These are phyloP conservation scores for Prunella fulvescens DNA, from an alignment of 2,113 vertebrate species.

Conservation along the genomic window DNA sequence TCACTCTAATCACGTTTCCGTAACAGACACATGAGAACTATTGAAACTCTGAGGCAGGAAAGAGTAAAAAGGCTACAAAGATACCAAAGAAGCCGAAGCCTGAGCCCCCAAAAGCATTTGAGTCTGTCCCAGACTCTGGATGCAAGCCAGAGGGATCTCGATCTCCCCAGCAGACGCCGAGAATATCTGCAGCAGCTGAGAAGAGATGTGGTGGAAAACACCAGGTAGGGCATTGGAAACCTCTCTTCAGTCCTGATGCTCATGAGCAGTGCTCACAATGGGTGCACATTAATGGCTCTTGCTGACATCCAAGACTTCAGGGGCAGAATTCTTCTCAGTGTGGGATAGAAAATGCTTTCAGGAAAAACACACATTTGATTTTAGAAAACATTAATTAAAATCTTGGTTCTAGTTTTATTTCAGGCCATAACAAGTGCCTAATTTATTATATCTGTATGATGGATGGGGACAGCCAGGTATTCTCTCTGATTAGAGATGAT, in stretches of 20 bases:
- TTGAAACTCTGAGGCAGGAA: constrained; percentile 79
- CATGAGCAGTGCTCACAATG: rapidly evolving
- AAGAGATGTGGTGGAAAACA: constrained; percentile 81
- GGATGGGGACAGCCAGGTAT: background rate
- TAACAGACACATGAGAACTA: constrained; percentile 80
- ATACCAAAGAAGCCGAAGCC: constrained; percentile 78
- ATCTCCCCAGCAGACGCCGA: constrained; percentile 75
- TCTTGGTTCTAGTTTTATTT: background rate
- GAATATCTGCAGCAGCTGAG: constrained; percentile 83
- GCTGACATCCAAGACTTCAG: background rate
- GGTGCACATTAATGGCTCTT: background rate
- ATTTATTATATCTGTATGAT: background rate
- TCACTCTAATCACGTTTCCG: background rate
- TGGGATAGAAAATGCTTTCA: background rate
- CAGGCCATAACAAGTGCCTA: background rate
- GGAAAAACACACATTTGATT: background rate
- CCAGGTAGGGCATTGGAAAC: constrained; percentile 68
- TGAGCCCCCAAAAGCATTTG: constrained; percentile 83
- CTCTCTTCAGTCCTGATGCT: background rate
- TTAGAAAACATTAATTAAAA: background rate
- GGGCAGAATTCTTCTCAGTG: background rate
- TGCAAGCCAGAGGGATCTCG: constrained; percentile 34
- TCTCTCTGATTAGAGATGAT: background rate
- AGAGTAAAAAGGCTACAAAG: constrained; percentile 78
- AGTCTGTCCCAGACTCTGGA: constrained; percentile 43